Conservation (phyloP, 2,888 invertebrate genomes). For the Mesopsocus fuscifrons region DNA sequence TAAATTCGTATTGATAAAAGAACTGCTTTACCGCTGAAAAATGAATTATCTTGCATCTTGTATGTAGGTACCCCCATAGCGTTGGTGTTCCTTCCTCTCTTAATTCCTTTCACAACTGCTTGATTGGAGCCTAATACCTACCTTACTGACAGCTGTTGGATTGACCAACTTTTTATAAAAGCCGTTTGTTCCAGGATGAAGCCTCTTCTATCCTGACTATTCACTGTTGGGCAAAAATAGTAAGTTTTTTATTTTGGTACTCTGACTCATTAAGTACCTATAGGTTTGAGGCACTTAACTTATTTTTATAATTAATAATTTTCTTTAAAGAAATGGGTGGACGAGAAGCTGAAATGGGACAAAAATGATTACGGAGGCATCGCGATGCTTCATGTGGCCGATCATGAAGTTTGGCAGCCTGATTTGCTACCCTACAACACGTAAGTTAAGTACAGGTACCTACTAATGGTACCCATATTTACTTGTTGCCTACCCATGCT, state of each 20-base stretch:
- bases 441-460: constrained; percentile 21
- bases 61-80: too few relatives aligned
- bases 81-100: too few relatives aligned
- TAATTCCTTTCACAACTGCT: too few relatives aligned
- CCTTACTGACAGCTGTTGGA: too few relatives aligned
- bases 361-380: constrained; percentile 42
- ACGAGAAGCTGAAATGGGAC: constrained; percentile 56
- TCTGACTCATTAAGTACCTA: neutral
- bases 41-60: too few relatives aligned
- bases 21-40: too few relatives aligned
- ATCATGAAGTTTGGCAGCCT: constrained; percentile 61
- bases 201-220: constrained; percentile 36
- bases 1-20: too few relatives aligned
- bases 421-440: constrained; percentile 53
- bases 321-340: constrained; percentile 45
- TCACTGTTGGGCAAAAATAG: constrained; percentile 40
- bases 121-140: too few relatives aligned
- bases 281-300: neutral
- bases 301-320: constrained; percentile 8
- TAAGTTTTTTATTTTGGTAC: too few relatives aligned
- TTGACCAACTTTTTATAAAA: too few relatives aligned
- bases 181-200: too few relatives aligned
- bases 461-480: neutral
- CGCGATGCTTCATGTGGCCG: constrained; percentile 35
- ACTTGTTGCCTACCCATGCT: neutral